Conservation (phyloP, 2,797 vertebrate species). For the Xenentodon cancila region DNA sequence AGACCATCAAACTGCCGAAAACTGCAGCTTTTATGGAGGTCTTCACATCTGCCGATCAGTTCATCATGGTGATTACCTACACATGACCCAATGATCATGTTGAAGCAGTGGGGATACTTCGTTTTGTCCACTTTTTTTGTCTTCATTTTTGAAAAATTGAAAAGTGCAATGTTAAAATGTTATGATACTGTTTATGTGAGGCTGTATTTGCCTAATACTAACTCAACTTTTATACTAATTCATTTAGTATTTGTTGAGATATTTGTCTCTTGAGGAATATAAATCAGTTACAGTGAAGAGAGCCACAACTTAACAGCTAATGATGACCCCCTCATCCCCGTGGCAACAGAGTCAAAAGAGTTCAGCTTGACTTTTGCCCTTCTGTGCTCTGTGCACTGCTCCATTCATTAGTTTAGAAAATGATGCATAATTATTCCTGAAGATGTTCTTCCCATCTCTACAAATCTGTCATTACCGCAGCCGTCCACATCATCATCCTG, state of each 20-base stretch:
- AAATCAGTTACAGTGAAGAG: background rate
- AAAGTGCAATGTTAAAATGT: too few relatives aligned
- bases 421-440: slow-evolving; percentile 19
- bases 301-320: background rate
- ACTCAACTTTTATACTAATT: too few relatives aligned
- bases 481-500: slow-evolving; percentile 7
- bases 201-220: too few relatives aligned
- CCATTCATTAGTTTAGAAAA: slow-evolving; percentile 20
- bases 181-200: too few relatives aligned
- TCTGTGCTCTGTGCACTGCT: background rate
- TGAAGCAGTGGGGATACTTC: too few relatives aligned
- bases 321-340: background rate
- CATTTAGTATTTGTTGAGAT: background rate
- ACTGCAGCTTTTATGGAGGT: too few relatives aligned
- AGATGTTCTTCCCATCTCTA: slow-evolving; percentile 27
- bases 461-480: slow-evolving; percentile 17
- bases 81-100: too few relatives aligned
- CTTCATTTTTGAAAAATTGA: too few relatives aligned
- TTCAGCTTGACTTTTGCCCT: slow-evolving; percentile 15
- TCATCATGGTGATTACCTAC: too few relatives aligned
- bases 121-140: too few relatives aligned
- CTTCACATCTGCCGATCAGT: too few relatives aligned
- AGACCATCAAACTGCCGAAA: too few relatives aligned
- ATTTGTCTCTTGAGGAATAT: background rate
- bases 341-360: slow-evolving; percentile 9